Percentiles rank a stretch among this genome's conserved stretches.
Evolutionary conservation across 2,888 invertebrate species (phyloP).

Genomic region (Perdita meconis): DNA sequence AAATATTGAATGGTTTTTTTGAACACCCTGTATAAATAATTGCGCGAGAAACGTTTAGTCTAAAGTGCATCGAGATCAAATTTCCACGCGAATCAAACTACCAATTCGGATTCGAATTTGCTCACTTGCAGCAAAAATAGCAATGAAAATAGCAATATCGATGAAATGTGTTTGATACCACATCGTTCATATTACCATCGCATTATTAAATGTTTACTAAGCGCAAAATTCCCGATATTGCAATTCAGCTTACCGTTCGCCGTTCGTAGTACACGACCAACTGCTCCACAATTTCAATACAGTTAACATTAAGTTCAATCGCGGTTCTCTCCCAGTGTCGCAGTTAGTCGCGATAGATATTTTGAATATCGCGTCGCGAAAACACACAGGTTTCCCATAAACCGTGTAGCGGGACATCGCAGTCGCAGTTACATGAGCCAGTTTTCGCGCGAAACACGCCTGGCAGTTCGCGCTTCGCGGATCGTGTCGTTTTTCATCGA

Average conservation of each 20-base stretch:
- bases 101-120: no score
- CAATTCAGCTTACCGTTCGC: no score
- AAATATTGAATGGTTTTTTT: no score
- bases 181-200: no score
- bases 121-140: no score
- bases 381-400: constrained; percentile 41
- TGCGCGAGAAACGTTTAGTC: no score
- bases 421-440: constrained; percentile 73
- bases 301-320: constrained; percentile 2
- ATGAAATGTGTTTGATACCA: no score
- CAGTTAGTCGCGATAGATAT: constrained; percentile 16
- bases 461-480: constrained; percentile 2
- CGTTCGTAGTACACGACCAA: not conserved
- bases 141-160: no score
- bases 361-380: constrained; percentile 39
- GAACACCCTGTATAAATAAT: no score
- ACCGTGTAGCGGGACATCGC: constrained; percentile 65
- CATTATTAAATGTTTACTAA: not conserved
- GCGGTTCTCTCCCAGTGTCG: not conserved
- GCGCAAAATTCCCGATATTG: not conserved
- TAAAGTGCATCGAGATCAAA: no score
- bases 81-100: no score
- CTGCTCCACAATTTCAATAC: constrained; percentile 1
- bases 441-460: constrained; percentile 45
- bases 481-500: constrained; percentile 6